These are phyloP conservation scores for Chaetodon trifasciatus DNA, from an alignment of 2,797 vertebrate species.

Conservation along the genomic window DNA sequence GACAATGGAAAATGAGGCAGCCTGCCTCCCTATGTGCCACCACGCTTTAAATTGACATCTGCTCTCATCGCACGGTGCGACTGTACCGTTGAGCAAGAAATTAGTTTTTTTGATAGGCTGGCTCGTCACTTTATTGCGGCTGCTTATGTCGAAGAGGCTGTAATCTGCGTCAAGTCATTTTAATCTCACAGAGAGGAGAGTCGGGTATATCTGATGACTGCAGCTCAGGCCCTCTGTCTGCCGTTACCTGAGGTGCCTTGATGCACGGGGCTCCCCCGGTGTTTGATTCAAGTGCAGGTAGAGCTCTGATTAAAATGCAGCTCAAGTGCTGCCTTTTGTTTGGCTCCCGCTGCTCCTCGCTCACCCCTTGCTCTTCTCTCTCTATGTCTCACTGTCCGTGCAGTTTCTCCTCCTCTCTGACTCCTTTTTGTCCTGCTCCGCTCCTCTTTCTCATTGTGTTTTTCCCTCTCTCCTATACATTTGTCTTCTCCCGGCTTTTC, in stretches of 20 bases:
- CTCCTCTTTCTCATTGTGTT: not conserved
- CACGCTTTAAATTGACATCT: constrained; percentile 74
- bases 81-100: constrained; percentile 71
- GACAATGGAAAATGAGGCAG: constrained; percentile 71
- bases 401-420: constrained; percentile 12
- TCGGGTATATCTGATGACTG: constrained; percentile 61
- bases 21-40: constrained; percentile 37
- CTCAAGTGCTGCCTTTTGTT: constrained; percentile 47
- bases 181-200: constrained; percentile 64
- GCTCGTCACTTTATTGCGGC: constrained; percentile 68
- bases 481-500: constrained; percentile 46
- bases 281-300: constrained; percentile 60
- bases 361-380: constrained; percentile 22
- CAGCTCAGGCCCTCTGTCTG: constrained; percentile 54
- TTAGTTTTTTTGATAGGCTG: constrained; percentile 66
- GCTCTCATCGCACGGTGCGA: constrained; percentile 40
- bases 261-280: constrained; percentile 50
- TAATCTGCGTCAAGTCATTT: constrained; percentile 49
- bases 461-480: constrained; percentile 30
- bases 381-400: constrained; percentile 3
- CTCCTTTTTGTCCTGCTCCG: constrained; percentile 14
- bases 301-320: constrained; percentile 66
- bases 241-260: constrained; percentile 50
- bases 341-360: constrained; percentile 30
- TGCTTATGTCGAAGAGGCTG: constrained; percentile 64